Base-by-base conservation (phyloP, 2,113 vertebrate species). In the Paracyprichromis sp. region DNA sequence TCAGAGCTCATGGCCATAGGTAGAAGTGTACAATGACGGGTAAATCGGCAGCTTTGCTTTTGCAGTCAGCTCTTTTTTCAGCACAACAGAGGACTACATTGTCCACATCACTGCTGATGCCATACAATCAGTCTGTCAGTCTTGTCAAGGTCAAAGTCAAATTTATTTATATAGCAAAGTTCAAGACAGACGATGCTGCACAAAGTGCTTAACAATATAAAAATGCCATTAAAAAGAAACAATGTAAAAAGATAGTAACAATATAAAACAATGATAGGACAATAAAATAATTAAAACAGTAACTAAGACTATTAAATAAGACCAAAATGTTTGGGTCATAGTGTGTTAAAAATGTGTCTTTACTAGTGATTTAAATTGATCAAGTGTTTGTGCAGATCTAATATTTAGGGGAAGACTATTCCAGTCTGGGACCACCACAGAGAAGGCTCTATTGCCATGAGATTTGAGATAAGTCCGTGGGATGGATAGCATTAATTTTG, bases 1-100 rank as follows among this genome's bases (percentile, higher is more conserved):
- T 24, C n/a, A 24, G 36, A 43, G 63, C 63, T 40, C 2, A 2
- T 0, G 7, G 19, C 11, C 7, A 0, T 69, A 0, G n/a, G 63
- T 40, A 69, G 63, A 40, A 40, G 12, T 21, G 17, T 66, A 34
- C 8, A 63, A 19, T 11, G 59, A 57, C 24, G 9, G 29, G 31
- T 36, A 63, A 36, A 63, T 63, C 1, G 0, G 36, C 59, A 63
- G 59, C 59, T n/a, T 63, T 36, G 17, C 1, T 36, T 71, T 40
- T 2, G 0, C 66, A 71, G 66, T 71, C 66, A 71, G 66, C 36
- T 43, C 7, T 71, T 8, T 43, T 24, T 14, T 71, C n/a, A 24
- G 5, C 66, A 43, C 5, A 71, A 43, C n/a, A 1, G 63, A 69
- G 6, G 31, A 63, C 31, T 36, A 36, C 9, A 63, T 31, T 36